These are phyloP conservation scores for Poecile montanus DNA, from an alignment of 2,797 vertebrate species.

Conservation along the genomic window DNA sequence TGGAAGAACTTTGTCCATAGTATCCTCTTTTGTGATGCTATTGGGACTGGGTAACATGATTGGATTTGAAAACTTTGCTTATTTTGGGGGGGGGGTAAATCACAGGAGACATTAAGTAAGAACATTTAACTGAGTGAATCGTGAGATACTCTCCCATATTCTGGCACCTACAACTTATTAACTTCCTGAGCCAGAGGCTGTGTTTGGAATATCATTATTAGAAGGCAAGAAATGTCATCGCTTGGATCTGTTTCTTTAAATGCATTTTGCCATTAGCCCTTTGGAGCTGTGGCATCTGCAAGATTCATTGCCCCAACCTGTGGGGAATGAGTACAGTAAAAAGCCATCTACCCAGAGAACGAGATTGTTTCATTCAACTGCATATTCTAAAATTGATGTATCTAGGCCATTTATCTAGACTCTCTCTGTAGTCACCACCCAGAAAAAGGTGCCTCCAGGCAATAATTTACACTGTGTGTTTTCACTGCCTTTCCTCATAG, in stretches of 20 bases:
- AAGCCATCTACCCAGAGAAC: background rate
- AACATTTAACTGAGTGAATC: background rate
- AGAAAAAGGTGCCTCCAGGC: background rate
- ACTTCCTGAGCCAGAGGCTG: background rate
- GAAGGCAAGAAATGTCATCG: background rate
- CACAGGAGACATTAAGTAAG: background rate
- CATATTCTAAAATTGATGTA: background rate
- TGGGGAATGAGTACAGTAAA: background rate
- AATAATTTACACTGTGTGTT: background rate
- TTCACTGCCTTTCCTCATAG: background rate
- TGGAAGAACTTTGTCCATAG: background rate
- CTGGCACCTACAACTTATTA: background rate
- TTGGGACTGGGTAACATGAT: rapidly evolving
- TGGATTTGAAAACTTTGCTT: background rate
- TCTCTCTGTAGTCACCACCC: background rate
- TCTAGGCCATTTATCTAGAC: background rate
- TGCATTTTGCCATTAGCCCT: background rate
- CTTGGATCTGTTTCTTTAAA: background rate
- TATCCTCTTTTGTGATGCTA: background rate
- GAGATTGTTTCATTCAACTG: background rate
- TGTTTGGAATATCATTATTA: background rate
- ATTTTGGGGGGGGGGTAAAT: rapidly evolving
- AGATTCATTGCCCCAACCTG: background rate
- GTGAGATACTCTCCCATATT: background rate
- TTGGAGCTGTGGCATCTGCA: background rate